Evolutionary conservation across 2,888 invertebrate genomes (phyloP), one percentile per base, ranked within the genome.

Genomic region (Lypha dubia): DNA sequence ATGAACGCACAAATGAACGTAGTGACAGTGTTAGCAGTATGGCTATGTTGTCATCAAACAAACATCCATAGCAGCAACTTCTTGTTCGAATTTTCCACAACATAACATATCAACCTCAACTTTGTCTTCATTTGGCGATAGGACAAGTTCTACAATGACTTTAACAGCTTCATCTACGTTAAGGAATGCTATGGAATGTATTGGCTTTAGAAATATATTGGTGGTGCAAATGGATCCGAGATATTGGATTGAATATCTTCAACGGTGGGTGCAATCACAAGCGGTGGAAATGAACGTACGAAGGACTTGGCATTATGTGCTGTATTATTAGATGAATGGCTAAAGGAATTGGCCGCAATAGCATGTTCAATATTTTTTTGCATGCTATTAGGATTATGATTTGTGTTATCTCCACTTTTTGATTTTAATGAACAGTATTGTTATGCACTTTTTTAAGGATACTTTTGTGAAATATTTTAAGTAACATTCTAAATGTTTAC

Each of bases 281-380:
- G 92, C 60, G 92, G 92, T 60, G 92, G 92, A 56, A 92, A 91
- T 0, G 92, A 92, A 81, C 91, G 93, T 51, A 91, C 94, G 60
- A 94, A 95, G 86, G 94, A 95, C 89, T 93, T 95, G 58, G 95
- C 96, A 0, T 93, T 96, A 85, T 96, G 96, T 89, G 98, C 98
- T 1, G 96, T 99, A 7, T 93, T 99, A 60, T 93, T 99, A 83
- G 98, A 98, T 89, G 99, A 99, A 91, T 98, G 99, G 96, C 93
- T 98, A 0, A 98, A 98, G 91, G 98, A 99, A 93, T 93, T 99
- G 82, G 97, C 99, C 0, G 98, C 99, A 15, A 94, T 99, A 77
- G 96, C 60, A 38, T n/a, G n/a, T n/a, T n/a, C n/a, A 24, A 44
- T 28, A 62, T 35, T 62, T n/a, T n/a, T n/a, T n/a, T n/a, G n/a